These are phyloP conservation scores for Griposia aprilina DNA, from an alignment of 2,888 invertebrate species.

Conservation along the genomic window DNA sequence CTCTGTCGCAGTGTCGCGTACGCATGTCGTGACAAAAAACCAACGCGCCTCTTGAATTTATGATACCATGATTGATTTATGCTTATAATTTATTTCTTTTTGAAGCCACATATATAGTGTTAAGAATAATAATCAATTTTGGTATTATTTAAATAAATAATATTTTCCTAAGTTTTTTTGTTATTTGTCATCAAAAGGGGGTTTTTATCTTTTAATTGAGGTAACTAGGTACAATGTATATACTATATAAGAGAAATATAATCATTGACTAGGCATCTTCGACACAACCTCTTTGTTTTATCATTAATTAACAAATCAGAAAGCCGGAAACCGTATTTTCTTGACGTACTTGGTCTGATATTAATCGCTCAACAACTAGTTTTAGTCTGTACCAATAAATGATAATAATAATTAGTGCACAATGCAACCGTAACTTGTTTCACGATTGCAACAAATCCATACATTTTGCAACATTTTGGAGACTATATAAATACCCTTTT, in stretches of 20 bases:
- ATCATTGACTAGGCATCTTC: too few species aligned
- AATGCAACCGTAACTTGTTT: conserved; percentile 31
- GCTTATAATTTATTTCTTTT: conserved; percentile 18
- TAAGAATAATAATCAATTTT: not conserved
- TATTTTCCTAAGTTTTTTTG: not conserved
- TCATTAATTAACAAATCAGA: conserved; percentile 6
- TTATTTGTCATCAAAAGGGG: not conserved
- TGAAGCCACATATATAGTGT: not conserved
- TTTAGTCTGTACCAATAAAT: conserved; percentile 39
- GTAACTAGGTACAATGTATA: too few species aligned
- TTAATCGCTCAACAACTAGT: conserved; percentile 38
- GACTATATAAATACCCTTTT: conserved; percentile 12
- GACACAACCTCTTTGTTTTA: not conserved
- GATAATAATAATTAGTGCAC: conserved; percentile 41
- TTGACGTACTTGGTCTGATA: conserved; percentile 23
- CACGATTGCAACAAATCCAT: conserved; percentile 46
- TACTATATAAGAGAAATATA: too few species aligned
- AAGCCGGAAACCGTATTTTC: conserved; percentile 30
- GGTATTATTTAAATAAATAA: not conserved
- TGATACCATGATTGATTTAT: conserved; percentile 38
- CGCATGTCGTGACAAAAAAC: conserved; percentile 47
- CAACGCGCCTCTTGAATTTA: conserved; percentile 43
- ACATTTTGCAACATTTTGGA: conserved; percentile 43
- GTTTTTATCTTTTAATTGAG: too few species aligned
- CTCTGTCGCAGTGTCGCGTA: conserved; percentile 26